Conservation (phyloP, 2,888 invertebrate genomes). For the Halictus quadricinctus region DNA sequence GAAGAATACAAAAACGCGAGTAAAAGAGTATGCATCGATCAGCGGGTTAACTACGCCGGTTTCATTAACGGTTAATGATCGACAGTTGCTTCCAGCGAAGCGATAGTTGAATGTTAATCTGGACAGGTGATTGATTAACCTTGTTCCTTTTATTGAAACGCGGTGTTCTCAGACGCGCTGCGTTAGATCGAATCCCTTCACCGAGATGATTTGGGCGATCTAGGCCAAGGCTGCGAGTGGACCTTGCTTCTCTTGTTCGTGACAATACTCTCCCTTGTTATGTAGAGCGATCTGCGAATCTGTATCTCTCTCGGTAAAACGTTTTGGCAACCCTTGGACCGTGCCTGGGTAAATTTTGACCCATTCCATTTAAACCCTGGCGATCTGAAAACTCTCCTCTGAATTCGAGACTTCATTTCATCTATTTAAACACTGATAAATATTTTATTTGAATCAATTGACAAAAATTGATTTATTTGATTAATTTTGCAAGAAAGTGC, state of each 20-base stretch:
- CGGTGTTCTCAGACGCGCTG: background rate
- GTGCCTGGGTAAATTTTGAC: background rate
- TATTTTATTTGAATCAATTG: no score
- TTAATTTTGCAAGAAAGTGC: no score
- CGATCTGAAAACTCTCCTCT: background rate
- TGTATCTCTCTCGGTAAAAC: background rate
- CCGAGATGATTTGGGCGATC: slow-evolving; percentile 58
- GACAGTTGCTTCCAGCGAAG: no score
- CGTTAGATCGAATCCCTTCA: slow-evolving; percentile 44
- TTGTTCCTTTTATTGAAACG: background rate
- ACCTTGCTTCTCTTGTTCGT: slow-evolving; percentile 53
- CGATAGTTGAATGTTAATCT: background rate
- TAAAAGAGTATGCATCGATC: background rate
- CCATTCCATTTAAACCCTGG: background rate
- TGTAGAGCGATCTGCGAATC: slow-evolving; percentile 19
- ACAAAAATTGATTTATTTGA: no score
- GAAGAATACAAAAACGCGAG: background rate
- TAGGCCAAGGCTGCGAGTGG: slow-evolving; percentile 64
- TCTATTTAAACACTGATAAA: no score
- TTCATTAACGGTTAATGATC: background rate
- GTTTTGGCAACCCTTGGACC: background rate
- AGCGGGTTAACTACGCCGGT: background rate
- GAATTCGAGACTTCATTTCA: no score
- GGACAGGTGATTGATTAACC: background rate
- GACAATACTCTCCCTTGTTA: slow-evolving; percentile 59